phyloP scores from a whole-genome alignment of 2,113 vertebrate species.

The Brachyhypopomus occidentalis region DNA sequence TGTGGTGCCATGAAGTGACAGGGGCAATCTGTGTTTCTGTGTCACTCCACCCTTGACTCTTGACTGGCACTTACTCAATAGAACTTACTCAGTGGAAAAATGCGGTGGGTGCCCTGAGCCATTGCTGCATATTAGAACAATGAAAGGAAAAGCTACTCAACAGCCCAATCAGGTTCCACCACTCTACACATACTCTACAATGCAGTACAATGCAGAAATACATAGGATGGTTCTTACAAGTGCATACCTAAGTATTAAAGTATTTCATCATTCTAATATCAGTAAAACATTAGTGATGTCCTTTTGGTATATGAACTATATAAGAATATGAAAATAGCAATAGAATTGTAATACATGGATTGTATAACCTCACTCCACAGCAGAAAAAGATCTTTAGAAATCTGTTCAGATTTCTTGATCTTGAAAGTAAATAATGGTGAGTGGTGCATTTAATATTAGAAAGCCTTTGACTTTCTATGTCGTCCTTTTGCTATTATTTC shows the following conservation, averaged over 20 bases:
- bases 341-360: neutral
- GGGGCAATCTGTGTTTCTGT: conserved; percentile 49
- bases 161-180: conserved; percentile 60
- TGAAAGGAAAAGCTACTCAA: conserved; percentile 55
- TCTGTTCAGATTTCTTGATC: neutral
- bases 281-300: neutral
- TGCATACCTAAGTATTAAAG: neutral
- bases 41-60: conserved; percentile 46
- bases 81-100: conserved; percentile 56
- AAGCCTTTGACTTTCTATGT: conserved; percentile 8
- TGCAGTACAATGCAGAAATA: conserved; percentile 43
- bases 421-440: neutral
- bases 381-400: neutral
- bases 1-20: conserved; percentile 56
- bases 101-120: conserved; percentile 61
- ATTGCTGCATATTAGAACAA: conserved; percentile 54
- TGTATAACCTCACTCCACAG: neutral
- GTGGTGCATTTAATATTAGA: neutral
- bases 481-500: conserved; percentile 4
- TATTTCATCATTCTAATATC: neutral
- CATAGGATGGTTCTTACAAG: conserved; percentile 33
- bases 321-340: too few species aligned
- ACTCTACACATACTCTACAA: conserved; percentile 44
- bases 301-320: neutral
- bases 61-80: conserved; percentile 50